Percentiles rank a stretch among this genome's conserved stretches.
phyloP scores from a whole-genome alignment of 1,140 invertebrate genomes.

The Sweltsa coloradensis region DNA sequence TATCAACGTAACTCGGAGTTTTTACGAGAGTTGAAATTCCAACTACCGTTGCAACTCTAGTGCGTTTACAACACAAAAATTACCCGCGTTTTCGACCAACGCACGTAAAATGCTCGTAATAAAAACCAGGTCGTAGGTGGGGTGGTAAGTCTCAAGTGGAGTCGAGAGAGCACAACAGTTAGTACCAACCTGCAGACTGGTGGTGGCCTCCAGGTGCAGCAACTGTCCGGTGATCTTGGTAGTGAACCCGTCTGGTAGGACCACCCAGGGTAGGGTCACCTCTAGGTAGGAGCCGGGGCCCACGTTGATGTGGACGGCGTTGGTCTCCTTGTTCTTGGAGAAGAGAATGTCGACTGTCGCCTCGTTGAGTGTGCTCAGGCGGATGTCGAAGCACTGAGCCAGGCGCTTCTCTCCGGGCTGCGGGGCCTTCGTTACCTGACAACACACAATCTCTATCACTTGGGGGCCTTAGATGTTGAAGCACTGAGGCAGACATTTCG shows the following conservation, averaged over 20 bases:
- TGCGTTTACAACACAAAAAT: no score
- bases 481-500: no score
- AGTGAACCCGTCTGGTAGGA: slow-evolving; percentile 69
- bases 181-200: slow-evolving; percentile 66
- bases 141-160: no score
- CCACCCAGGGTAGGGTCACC: slow-evolving; percentile 89
- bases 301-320: slow-evolving; percentile 89
- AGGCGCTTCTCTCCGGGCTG: slow-evolving; percentile 75
- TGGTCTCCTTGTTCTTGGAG: slow-evolving; percentile 92
- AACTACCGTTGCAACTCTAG: no score
- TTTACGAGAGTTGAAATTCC: no score
- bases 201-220: slow-evolving; percentile 85
- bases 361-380: slow-evolving; percentile 79
- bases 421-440: slow-evolving; percentile 55
- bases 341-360: slow-evolving; percentile 92
- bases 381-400: slow-evolving; percentile 85
- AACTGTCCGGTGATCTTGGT: slow-evolving; percentile 88
- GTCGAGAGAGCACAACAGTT: no score
- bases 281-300: slow-evolving; percentile 89
- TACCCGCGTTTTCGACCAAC: no score
- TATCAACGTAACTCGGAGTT: no score
- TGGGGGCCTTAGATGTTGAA: no score
- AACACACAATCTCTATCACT: slow-evolving; percentile 12
- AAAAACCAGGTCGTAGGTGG: no score
- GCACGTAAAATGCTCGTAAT: no score